Conservation (phyloP, 2,113 vertebrate genomes). For the Sarotherodon lohbergeri region DNA sequence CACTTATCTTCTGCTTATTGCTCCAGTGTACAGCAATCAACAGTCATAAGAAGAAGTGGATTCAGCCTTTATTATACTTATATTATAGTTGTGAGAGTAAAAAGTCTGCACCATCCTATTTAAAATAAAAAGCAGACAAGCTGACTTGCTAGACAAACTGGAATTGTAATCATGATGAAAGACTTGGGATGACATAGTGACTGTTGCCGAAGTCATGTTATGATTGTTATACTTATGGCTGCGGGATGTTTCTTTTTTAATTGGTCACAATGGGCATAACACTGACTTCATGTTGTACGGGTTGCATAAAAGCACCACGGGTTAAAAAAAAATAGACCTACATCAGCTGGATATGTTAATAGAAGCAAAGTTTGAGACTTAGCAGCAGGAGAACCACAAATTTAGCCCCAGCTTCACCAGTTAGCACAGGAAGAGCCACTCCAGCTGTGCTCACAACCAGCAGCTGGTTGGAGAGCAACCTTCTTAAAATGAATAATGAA, state of each 20-base stretch:
- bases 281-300: not conserved
- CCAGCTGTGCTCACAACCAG: not conserved
- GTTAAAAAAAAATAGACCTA: not conserved
- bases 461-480: not conserved
- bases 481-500: not conserved
- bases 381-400: not conserved
- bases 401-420: not conserved
- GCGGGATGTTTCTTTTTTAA: not conserved
- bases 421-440: not conserved
- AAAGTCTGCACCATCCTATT: not conserved
- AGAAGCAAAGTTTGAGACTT: not conserved
- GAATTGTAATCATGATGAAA: not conserved
- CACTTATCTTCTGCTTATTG: not conserved
- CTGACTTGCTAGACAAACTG: not conserved
- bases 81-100: not conserved
- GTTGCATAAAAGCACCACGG: not conserved
- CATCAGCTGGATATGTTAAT: not conserved
- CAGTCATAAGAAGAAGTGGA: not conserved
- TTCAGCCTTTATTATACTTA: not conserved
- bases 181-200: not conserved
- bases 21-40: not conserved
- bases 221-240: not conserved
- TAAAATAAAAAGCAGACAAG: not conserved
- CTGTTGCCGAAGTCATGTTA: not conserved
- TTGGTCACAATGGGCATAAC: not conserved